phyloP scores from a whole-genome alignment of 2,797 vertebrate species.

The Trematomus bernacchii region DNA sequence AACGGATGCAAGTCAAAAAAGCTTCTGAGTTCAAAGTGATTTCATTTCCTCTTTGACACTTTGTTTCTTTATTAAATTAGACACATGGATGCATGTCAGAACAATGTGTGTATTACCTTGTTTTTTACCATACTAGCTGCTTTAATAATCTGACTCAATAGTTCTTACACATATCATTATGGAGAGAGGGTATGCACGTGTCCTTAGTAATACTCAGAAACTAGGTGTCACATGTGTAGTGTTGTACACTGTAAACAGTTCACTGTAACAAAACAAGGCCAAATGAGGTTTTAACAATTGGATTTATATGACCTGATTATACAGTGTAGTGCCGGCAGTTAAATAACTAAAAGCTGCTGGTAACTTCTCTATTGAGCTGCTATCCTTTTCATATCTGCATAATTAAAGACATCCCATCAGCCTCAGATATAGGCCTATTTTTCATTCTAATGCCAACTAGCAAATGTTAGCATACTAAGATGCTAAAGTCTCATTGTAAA shows the following conservation, averaged over 20 bases:
- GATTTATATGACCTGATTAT: not conserved
- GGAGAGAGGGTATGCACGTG: not conserved
- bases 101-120: conserved; percentile 11
- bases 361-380: not conserved
- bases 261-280: not conserved
- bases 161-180: not conserved
- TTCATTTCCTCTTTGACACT: conserved; percentile 32
- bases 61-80: conserved; percentile 44
- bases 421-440: not conserved
- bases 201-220: not conserved
- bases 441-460: not conserved
- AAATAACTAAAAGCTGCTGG: not conserved
- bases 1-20: conserved; percentile 19
- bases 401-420: not conserved
- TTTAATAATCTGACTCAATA: conserved; percentile 33
- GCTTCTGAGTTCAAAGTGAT: conserved; percentile 63
- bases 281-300: not conserved
- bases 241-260: not conserved
- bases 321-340: no score
- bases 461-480: not conserved
- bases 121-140: conserved; percentile 25
- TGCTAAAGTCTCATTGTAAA: not conserved
- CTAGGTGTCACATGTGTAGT: no score
- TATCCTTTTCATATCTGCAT: not conserved
- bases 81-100: conserved; percentile 52